Evolutionary conservation across 2,113 vertebrate species (phyloP).

Genomic region (Pardalotus punctatus): DNA sequence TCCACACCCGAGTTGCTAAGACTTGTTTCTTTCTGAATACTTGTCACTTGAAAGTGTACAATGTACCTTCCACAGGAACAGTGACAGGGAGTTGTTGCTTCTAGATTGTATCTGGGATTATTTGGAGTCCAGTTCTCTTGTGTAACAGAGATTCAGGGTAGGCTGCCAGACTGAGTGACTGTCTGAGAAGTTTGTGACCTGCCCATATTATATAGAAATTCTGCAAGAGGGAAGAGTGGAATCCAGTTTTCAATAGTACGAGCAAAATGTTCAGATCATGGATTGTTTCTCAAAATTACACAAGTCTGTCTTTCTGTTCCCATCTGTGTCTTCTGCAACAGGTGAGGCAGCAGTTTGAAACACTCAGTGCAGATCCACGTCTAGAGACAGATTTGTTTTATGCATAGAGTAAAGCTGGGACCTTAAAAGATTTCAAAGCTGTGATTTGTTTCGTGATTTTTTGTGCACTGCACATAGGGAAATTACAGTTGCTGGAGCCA

Average conservation of each 20-base stretch:
- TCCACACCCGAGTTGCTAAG: not conserved
- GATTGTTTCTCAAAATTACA: not conserved
- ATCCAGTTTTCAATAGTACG: not conserved
- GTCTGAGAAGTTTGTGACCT: not conserved
- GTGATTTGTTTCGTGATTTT: not conserved
- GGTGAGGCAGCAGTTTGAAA: not conserved
- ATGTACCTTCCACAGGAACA: not conserved
- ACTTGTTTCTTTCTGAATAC: not conserved
- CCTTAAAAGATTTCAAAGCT: not conserved
- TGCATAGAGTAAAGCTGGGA: not conserved
- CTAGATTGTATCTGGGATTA: not conserved
- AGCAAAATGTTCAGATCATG: fast-evolving
- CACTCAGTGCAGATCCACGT: not conserved
- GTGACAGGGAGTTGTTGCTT: not conserved
- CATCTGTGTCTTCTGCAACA: not conserved
- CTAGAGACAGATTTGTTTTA: not conserved
- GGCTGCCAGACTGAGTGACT: not conserved
- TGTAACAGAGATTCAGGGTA: not conserved
- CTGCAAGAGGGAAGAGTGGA: not conserved
- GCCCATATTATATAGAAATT: not conserved
- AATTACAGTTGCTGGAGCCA: not conserved
- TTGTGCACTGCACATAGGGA: not conserved
- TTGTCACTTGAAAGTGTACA: not conserved
- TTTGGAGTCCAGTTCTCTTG: not conserved
- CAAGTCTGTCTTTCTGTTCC: not conserved